Percentiles rank a stretch among this genome's conserved stretches.
Evolutionary conservation across 2,113 vertebrate genomes (phyloP).

Genomic region (Tretioscincus oriximinensis): DNA sequence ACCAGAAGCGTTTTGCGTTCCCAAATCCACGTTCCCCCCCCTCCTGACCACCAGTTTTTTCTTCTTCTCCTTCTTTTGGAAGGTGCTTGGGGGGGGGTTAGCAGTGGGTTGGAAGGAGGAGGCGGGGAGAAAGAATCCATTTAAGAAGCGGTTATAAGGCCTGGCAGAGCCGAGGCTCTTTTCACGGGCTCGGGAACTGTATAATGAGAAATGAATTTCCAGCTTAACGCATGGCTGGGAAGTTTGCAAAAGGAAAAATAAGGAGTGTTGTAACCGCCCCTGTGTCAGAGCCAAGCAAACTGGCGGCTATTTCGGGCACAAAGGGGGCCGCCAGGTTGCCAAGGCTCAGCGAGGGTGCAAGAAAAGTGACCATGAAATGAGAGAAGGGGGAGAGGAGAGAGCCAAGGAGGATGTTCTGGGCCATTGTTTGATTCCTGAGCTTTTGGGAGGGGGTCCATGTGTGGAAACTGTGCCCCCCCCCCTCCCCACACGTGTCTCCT

Average conservation of each 20-base stretch:
- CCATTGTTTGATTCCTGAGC: constrained; percentile 36
- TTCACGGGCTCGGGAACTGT: rapidly evolving
- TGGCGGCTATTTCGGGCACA: constrained; percentile 4
- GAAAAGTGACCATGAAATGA: constrained; percentile 30
- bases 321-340: constrained; percentile 23
- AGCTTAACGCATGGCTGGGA: constrained; percentile 38
- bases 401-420: constrained; percentile 23
- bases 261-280: constrained; percentile 15
- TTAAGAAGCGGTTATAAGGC: constrained; percentile 3
- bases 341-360: rapidly evolving
- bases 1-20: neutral
- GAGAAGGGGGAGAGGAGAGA: rapidly evolving
- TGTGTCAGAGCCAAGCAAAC: constrained; percentile 14
- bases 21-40: neutral
- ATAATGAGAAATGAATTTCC: constrained; percentile 31
- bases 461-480: neutral
- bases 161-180: constrained; percentile 3
- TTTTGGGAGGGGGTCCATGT: constrained; percentile 1
- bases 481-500: neutral
- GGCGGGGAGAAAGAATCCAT: neutral
- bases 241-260: constrained; percentile 1
- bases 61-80: too few species aligned
- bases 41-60: neutral
- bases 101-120: neutral
- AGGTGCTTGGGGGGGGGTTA: neutral